phyloP scores from a whole-genome alignment of 2,797 vertebrate species.

The Darevskia mixta region DNA sequence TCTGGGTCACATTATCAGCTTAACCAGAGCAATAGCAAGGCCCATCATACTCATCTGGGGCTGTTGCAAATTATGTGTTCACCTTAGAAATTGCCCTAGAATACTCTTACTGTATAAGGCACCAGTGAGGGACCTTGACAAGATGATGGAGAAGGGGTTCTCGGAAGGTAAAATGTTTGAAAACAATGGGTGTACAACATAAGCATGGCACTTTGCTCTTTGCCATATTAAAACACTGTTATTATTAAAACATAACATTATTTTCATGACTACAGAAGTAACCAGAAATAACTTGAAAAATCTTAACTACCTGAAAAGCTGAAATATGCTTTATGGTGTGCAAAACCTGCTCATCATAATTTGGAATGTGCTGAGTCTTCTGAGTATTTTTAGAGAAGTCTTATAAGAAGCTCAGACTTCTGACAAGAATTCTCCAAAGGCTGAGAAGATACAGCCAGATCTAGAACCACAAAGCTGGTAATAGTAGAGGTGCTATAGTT shows the following conservation, averaged over 20 bases:
- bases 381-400: too few relatives aligned
- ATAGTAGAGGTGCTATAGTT: not conserved
- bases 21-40: too few relatives aligned
- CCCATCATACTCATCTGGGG: too few relatives aligned
- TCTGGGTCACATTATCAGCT: too few relatives aligned
- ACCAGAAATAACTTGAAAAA: not conserved
- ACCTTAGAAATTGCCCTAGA: too few relatives aligned
- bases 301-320: not conserved
- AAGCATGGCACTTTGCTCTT: not conserved
- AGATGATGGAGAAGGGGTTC: not conserved
- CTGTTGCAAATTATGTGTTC: too few relatives aligned
- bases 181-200: not conserved
- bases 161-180: not conserved
- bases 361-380: not conserved
- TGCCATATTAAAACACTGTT: not conserved
- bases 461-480: not conserved
- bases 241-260: not conserved
- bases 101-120: too few relatives aligned
- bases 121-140: too few relatives aligned
- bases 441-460: not conserved
- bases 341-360: not conserved
- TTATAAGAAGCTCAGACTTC: too few relatives aligned
- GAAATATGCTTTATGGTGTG: not conserved
- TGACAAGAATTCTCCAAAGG: not conserved
- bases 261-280: not conserved